These are phyloP conservation scores for Resseliella maxima DNA, from an alignment of 2,888 invertebrate genomes.

Conservation along the genomic window DNA sequence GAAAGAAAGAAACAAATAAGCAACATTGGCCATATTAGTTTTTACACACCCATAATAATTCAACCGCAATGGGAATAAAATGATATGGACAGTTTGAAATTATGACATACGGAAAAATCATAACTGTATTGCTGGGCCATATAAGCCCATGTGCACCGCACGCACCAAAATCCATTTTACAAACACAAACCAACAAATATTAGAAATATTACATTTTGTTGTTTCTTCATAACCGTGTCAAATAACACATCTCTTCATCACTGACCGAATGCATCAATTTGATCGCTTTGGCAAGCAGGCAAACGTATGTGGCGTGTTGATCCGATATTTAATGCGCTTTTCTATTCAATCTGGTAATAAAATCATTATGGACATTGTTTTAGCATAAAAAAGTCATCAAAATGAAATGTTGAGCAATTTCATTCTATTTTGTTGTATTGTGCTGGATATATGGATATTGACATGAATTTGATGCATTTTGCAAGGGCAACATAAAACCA, in stretches of 20 bases:
- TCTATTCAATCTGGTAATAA: conserved; percentile 54
- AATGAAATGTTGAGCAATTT: conserved; percentile 55
- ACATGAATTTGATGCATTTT: not conserved
- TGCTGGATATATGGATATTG: not conserved
- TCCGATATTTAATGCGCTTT: conserved; percentile 45
- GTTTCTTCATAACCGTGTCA: conserved; percentile 31
- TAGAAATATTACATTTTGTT: not conserved
- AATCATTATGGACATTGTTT: conserved; percentile 57
- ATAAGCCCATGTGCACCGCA: not conserved
- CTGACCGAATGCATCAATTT: conserved; percentile 4
- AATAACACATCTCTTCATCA: not conserved
- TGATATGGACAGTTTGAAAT: conserved; percentile 54
- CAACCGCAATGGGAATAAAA: conserved; percentile 55
- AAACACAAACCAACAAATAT: not conserved
- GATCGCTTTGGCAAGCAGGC: not conserved
- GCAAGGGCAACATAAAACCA: not conserved
- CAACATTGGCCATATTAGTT: conserved; percentile 16
- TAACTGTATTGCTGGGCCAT: not conserved
- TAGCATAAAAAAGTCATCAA: conserved; percentile 58
- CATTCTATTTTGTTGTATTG: conserved; percentile 55
- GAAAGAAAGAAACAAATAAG: conserved; percentile 38
- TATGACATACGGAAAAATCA: conserved; percentile 50
- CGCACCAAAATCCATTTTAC: conserved; percentile 22
- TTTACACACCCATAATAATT: conserved; percentile 53
- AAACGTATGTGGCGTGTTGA: not conserved